Evolutionary conservation across 2,113 vertebrate species (phyloP).

Genomic region (Psilopsiagon aymara): DNA sequence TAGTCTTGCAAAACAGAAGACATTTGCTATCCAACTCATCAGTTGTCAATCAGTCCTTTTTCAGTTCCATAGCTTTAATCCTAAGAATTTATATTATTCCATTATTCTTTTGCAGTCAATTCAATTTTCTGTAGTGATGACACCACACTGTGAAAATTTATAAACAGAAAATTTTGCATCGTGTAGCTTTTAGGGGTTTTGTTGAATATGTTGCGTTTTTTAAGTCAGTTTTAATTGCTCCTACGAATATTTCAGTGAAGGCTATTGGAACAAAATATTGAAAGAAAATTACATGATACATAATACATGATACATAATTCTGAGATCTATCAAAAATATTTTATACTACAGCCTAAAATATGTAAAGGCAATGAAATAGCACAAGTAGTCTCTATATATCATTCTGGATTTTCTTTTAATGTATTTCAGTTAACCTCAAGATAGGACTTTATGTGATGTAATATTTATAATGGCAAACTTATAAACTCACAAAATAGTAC

Average conservation of each 20-base stretch:
- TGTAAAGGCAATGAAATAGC: not conserved
- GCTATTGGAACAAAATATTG: not conserved
- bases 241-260: not conserved
- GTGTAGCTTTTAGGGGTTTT: not conserved
- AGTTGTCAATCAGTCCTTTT: not conserved
- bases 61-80: not conserved
- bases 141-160: not conserved
- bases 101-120: not conserved
- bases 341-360: not conserved
- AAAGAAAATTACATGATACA: not conserved
- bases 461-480: slow-evolving; percentile 66
- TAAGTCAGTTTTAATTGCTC: not conserved
- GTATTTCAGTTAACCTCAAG: slow-evolving; percentile 13
- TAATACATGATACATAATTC: not conserved
- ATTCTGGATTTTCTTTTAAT: slow-evolving; percentile 30
- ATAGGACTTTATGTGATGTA: slow-evolving; percentile 31
- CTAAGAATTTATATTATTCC: not conserved
- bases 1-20: not conserved
- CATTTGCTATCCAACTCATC: not conserved
- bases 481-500: slow-evolving; percentile 49
- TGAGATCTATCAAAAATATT: not conserved
- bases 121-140: not conserved
- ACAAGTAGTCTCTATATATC: not conserved
- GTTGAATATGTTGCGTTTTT: not conserved
- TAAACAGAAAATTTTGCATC: not conserved